Evolutionary conservation across 2,113 vertebrate genomes (phyloP).

Genomic region (Lanius ludovicianus): DNA sequence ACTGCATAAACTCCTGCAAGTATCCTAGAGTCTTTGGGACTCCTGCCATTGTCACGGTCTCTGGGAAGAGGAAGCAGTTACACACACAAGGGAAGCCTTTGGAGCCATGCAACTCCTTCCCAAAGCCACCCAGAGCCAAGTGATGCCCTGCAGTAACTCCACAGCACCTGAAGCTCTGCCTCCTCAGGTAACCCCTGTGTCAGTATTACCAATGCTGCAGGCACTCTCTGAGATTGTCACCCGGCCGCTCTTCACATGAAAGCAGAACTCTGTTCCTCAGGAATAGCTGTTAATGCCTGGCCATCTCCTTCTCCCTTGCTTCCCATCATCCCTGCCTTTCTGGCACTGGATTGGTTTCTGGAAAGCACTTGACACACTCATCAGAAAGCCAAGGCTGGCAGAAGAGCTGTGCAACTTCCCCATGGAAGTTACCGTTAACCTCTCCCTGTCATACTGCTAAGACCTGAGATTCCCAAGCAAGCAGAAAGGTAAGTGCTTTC

Average conservation of each 20-base stretch:
- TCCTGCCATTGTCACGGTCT: not conserved
- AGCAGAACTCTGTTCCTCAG: not conserved
- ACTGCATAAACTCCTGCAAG: not conserved
- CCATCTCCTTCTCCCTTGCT: not conserved
- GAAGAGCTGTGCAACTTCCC: not conserved
- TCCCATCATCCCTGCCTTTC: not conserved
- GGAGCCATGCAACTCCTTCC: not conserved
- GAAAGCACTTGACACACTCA: not conserved
- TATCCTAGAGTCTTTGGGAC: not conserved
- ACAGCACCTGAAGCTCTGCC: not conserved
- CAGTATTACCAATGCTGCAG: not conserved
- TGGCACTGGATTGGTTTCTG: not conserved
- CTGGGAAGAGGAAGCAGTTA: not conserved
- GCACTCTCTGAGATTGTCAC: not conserved
- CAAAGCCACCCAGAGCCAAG: not conserved
- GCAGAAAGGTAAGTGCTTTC: not conserved
- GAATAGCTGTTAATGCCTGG: not conserved
- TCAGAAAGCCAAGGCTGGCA: not conserved
- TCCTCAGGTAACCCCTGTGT: not conserved
- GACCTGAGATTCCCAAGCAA: not conserved
- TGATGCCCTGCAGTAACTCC: not conserved
- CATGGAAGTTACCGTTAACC: not conserved
- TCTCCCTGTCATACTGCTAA: not conserved
- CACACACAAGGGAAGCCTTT: not conserved
- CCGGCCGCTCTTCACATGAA: not conserved